Evolutionary conservation across 1,140 invertebrate genomes (phyloP), one percentile per base, ranked within the genome.

Genomic region (Cydia splendana): DNA sequence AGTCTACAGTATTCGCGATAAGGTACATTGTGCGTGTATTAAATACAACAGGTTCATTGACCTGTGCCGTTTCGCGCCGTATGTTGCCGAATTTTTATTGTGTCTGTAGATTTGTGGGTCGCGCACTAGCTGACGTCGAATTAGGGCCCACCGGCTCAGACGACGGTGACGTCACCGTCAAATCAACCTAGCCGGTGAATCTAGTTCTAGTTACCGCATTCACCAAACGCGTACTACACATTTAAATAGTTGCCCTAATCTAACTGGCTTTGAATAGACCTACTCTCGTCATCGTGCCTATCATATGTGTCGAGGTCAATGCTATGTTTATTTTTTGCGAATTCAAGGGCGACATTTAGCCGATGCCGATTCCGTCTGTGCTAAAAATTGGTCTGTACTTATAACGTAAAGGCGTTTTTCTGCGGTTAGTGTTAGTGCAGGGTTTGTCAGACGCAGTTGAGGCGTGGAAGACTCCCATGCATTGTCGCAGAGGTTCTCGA

Each of bases 31-130:
- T 91, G 86, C 86, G 91, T 91, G 91, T 91, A 90, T 91, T 87
- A 91, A 91, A 92, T 88, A 91, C 91, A 91, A 88, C 86, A 90
- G 67, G 91, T 91, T 91, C 91, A 84, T 88, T 90, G 91, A 91
- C 86, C 91, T 84, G 84, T 83, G 85, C 81, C 83, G 87, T 86
- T 91, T 91, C 88, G 86, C 89, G 84, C 83, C 88, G 89, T 87
- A 90, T 88, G 87, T 88, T 89, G 88, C 81, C 87, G 90, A 91
- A 91, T 90, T 69, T 74, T 91, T 90, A 91, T 91, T 93, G 91
- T 93, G 89, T 91, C 89, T 91, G 90, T 93, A 93, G 90, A 89
- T 91, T 91, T 93, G 88, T 91, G 85, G 91, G 91, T 93, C 91
- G 89, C 88, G 87, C 82, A 87, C 83, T 90, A 87, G 82, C 85